Conservation (phyloP, 2,113 vertebrate species). For the Dicerorhinus sumatrensis region DNA sequence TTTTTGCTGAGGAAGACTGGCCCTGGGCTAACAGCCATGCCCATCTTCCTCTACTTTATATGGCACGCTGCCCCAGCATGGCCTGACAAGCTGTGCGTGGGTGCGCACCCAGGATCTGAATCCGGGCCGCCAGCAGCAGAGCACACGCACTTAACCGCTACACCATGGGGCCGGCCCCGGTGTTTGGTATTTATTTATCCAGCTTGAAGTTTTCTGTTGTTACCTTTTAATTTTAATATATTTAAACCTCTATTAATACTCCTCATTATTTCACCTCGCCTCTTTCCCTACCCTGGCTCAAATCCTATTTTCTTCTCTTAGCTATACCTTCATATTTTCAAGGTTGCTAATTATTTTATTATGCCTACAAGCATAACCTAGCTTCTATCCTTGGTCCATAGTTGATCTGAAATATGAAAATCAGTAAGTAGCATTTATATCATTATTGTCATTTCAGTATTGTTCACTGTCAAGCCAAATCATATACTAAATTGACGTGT, state of each 20-base stretch:
- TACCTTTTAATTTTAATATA: conserved; percentile 42
- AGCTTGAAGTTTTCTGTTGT: conserved; percentile 67
- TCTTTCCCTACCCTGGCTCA: background rate
- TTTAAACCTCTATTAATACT: background rate
- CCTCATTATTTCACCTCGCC: background rate
- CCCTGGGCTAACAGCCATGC: no score
- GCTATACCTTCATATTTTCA: conserved; percentile 5
- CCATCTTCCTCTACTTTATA: no score
- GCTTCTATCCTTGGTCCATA: background rate
- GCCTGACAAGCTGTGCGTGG: no score
- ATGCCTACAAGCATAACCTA: background rate
- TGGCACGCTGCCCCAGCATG: no score
- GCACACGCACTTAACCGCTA: no score
- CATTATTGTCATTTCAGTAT: conserved; percentile 15
- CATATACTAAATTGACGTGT: background rate
- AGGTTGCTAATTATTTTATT: conserved; percentile 15
- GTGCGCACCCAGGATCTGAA: no score
- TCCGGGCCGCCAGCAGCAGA: no score
- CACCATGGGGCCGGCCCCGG: no score
- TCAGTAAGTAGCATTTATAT: background rate
- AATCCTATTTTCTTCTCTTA: background rate
- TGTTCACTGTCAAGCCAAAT: background rate
- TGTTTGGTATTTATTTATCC: background rate
- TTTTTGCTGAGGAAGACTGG: no score
- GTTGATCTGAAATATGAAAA: conserved; percentile 12